Evolutionary conservation across 2,113 vertebrate genomes (phyloP).

Genomic region (Paedocypris sp.): DNA sequence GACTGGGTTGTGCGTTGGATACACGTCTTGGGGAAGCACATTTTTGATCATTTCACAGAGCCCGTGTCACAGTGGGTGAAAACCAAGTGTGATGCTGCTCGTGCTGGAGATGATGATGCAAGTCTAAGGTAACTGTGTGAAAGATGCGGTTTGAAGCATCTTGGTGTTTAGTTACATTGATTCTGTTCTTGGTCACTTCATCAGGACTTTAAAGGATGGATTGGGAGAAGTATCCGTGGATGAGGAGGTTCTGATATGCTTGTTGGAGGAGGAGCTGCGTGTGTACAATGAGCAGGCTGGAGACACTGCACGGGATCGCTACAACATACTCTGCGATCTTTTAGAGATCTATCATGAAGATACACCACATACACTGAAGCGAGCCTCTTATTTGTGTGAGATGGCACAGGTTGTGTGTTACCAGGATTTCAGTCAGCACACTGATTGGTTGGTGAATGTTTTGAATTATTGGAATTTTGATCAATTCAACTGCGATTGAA

Average conservation of each 20-base stretch:
- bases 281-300: conserved; percentile 64
- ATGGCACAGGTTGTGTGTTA: conserved; percentile 85
- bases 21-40: conserved; percentile 45
- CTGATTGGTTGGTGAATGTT: conserved; percentile 34
- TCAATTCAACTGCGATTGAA: no score
- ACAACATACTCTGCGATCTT: conserved; percentile 85
- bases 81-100: conserved; percentile 67
- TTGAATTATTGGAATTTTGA: no score
- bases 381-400: conserved; percentile 67
- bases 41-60: conserved; percentile 59
- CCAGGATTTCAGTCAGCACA: conserved; percentile 71
- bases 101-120: conserved; percentile 61
- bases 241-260: conserved; percentile 46
- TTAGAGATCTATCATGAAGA: conserved; percentile 72
- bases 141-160: neutral
- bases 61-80: conserved; percentile 74
- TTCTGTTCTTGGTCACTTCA: neutral
- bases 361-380: conserved; percentile 52
- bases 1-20: conserved; percentile 69
- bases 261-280: conserved; percentile 72
- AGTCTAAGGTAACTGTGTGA: conserved; percentile 58
- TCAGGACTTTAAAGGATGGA: conserved; percentile 75
- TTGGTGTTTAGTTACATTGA: neutral
- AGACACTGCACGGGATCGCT: conserved; percentile 76
- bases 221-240: conserved; percentile 54